Evolutionary conservation across 2,888 invertebrate genomes (phyloP).

Genomic region (Anoncus sp.): DNA sequence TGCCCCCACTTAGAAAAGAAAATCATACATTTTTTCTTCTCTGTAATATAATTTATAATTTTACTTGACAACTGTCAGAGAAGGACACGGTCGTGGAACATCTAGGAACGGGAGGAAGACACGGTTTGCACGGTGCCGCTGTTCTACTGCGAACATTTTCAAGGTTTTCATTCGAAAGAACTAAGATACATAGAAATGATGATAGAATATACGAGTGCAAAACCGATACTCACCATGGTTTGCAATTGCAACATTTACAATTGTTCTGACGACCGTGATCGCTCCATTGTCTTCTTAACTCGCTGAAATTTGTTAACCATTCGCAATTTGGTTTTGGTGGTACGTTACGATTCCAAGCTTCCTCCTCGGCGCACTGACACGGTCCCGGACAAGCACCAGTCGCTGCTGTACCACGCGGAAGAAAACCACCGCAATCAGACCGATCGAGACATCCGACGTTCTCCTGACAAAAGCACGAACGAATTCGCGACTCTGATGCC

Average conservation of each 20-base stretch:
- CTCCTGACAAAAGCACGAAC: slow-evolving; percentile 71
- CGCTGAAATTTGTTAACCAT: slow-evolving; percentile 77
- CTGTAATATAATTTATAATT: neutral
- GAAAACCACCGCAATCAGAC: slow-evolving; percentile 69
- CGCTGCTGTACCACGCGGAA: slow-evolving; percentile 66
- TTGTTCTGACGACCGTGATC: slow-evolving; percentile 73
- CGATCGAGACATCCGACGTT: slow-evolving; percentile 70
- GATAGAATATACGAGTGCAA: slow-evolving; percentile 1
- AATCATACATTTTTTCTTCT: neutral
- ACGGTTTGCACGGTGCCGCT: slow-evolving; percentile 69
- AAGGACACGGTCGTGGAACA: slow-evolving; percentile 45
- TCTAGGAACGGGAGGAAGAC: slow-evolving; percentile 56
- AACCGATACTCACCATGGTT: slow-evolving; percentile 65
- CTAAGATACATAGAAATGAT: too few species aligned
- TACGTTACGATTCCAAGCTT: slow-evolving; percentile 76
- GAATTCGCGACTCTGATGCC: slow-evolving; percentile 63
- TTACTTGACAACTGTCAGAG: slow-evolving; percentile 67
- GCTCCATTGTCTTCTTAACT: slow-evolving; percentile 79
- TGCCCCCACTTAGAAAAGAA: neutral
- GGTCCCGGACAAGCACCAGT: slow-evolving; percentile 72
- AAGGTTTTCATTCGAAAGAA: slow-evolving; percentile 10
- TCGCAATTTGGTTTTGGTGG: slow-evolving; percentile 77
- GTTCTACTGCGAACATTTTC: slow-evolving; percentile 67
- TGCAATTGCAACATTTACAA: slow-evolving; percentile 77
- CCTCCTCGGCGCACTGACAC: slow-evolving; percentile 77